Evolutionary conservation across 2,888 invertebrate species (phyloP).

Genomic region (Polietes domitor): DNA sequence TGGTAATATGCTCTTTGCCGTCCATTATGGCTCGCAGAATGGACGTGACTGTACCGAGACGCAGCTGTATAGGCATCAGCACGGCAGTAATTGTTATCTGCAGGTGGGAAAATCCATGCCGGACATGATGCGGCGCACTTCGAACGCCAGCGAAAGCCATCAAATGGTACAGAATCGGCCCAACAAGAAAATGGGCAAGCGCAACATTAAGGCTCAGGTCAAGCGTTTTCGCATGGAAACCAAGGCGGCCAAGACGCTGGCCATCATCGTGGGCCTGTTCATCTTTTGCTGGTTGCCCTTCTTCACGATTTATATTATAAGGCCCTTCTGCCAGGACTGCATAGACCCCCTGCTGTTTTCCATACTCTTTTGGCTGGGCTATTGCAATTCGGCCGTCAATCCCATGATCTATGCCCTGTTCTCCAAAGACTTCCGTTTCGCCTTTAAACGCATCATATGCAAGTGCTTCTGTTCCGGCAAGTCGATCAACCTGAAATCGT

Average conservation of each 20-base stretch:
- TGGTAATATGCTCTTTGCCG: constrained; percentile 81
- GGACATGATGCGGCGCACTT: constrained; percentile 79
- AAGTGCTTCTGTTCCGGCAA: constrained; percentile 87
- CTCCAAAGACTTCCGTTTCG: constrained; percentile 96
- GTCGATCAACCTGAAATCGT: constrained; percentile 79
- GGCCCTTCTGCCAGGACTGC: constrained; percentile 93
- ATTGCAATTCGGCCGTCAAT: constrained; percentile 98
- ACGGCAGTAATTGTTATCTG: constrained; percentile 82
- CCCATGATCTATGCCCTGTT: constrained; percentile 97
- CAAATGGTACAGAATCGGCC: constrained; percentile 79
- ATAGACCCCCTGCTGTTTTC: constrained; percentile 93
- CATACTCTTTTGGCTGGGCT: constrained; percentile 97
- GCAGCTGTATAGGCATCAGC: constrained; percentile 79
- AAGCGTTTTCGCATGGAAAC: constrained; percentile 97
- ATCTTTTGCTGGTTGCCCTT: constrained; percentile 98
- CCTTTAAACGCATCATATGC: constrained; percentile 95
- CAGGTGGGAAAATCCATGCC: constrained; percentile 81
- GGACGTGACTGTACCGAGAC: constrained; percentile 84
- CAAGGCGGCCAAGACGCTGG: constrained; percentile 97
- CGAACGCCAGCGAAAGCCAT: constrained; percentile 73
- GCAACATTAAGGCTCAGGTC: constrained; percentile 95
- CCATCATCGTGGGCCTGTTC: constrained; percentile 98
- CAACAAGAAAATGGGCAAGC: constrained; percentile 89
- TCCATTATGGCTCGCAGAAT: constrained; percentile 86
- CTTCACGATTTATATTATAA: constrained; percentile 95